Evolutionary conservation across 2,113 vertebrate genomes (phyloP).

Genomic region (Seriola dumerili): DNA sequence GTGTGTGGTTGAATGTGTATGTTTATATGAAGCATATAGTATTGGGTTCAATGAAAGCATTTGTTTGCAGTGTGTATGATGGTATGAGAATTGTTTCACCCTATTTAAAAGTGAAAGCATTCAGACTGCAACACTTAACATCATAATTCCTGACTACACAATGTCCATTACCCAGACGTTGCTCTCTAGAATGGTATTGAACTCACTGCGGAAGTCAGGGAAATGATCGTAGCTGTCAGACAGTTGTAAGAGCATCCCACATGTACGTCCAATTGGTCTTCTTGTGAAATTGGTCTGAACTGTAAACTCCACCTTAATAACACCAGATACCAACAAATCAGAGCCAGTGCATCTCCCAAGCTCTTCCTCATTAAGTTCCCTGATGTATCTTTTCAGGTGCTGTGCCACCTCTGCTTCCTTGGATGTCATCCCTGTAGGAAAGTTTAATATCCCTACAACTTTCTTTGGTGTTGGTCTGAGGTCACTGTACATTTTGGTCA

Average conservation of each 20-base stretch:
- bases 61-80: too few relatives aligned
- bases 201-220: slow-evolving; percentile 14
- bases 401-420: not conserved
- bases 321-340: slow-evolving; percentile 7
- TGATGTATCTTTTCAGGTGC: not conserved
- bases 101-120: too few relatives aligned
- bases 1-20: too few relatives aligned
- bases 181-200: not conserved
- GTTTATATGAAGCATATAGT: too few relatives aligned
- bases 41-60: too few relatives aligned
- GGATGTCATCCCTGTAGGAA: too few relatives aligned
- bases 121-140: too few relatives aligned
- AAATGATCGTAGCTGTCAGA: slow-evolving; percentile 19
- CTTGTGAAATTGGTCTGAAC: slow-evolving; percentile 11
- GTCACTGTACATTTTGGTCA: not conserved
- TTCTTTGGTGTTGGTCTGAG: not conserved
- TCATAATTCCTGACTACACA: not conserved
- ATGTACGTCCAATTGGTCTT: slow-evolving; percentile 12
- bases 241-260: slow-evolving; percentile 21
- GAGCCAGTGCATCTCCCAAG: slow-evolving; percentile 22
- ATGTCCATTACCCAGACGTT: slow-evolving; percentile 38
- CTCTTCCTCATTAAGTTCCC: slow-evolving; percentile 27
- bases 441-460: not conserved
- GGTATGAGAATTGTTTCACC: too few relatives aligned
- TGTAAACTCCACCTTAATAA: not conserved